phyloP scores from a whole-genome alignment of 1,140 invertebrate genomes.

The Drosophila sturtevanti region DNA sequence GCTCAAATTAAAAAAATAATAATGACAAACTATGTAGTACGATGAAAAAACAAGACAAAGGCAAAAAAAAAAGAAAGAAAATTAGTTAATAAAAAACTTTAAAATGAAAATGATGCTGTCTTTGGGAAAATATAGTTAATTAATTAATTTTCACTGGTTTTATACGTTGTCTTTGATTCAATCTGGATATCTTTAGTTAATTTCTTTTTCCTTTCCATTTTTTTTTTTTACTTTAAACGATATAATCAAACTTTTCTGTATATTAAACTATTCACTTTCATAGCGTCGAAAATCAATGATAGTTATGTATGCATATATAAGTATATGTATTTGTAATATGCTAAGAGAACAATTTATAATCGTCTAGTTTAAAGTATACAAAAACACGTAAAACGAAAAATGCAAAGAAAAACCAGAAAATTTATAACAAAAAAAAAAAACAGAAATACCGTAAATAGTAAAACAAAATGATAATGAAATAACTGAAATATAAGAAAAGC shows the following conservation, averaged over 20 bases:
- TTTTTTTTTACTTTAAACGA: conserved; percentile 35
- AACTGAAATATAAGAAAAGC: background rate
- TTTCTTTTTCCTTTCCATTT: conserved; percentile 6
- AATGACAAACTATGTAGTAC: background rate
- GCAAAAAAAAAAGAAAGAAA: conserved; percentile 32
- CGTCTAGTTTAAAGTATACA: conserved; percentile 65
- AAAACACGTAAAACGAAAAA: conserved; percentile 24
- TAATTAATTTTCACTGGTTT: background rate
- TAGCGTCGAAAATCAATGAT: conserved; percentile 36
- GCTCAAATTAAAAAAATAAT: conserved; percentile 41
- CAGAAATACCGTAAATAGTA: background rate
- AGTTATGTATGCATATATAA: conserved; percentile 37
- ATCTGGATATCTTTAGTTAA: background rate
- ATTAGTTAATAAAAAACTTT: conserved; percentile 30
- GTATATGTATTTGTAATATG: conserved; percentile 26
- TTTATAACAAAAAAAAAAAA: conserved; percentile 34
- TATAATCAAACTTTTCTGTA: conserved; percentile 8
- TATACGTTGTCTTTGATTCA: background rate
- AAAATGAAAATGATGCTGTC: conserved; percentile 10
- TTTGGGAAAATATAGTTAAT: background rate
- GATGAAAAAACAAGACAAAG: no score
- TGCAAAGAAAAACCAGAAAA: conserved; percentile 41
- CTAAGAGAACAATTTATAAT: conserved; percentile 67
- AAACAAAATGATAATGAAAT: background rate
- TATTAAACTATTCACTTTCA: conserved; percentile 27